A percentile compares a stretch with the other conserved stretches of the same genome.
Evolutionary conservation across 2,797 vertebrate species (phyloP).

Genomic region (Arremon brunneinucha): DNA sequence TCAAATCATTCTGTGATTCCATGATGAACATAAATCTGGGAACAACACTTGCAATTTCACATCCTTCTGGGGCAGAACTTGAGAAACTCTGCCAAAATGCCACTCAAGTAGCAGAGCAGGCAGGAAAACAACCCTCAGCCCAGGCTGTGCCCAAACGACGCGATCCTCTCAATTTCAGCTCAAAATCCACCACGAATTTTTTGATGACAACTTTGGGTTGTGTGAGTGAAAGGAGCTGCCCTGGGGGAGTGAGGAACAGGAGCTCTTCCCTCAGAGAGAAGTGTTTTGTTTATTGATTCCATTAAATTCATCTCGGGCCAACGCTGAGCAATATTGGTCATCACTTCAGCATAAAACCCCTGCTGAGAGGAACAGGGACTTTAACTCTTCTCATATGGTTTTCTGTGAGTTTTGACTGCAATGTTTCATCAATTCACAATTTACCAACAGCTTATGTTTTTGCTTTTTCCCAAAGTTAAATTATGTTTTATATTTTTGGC

Average conservation of each 20-base stretch:
- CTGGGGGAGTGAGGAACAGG: neutral
- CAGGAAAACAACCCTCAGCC: neutral
- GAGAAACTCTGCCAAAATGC: neutral
- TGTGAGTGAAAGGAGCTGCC: neutral
- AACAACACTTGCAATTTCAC: neutral
- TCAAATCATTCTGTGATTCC: neutral
- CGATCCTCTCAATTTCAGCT: neutral
- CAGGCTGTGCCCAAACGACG: neutral
- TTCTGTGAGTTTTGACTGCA: neutral
- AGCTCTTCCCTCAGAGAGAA: neutral
- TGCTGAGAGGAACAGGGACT: neutral
- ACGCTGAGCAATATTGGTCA: neutral
- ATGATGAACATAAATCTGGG: neutral
- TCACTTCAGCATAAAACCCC: neutral
- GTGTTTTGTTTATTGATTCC: neutral
- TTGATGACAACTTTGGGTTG: neutral
- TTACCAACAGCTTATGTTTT: neutral
- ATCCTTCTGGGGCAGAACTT: neutral
- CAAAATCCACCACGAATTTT: neutral
- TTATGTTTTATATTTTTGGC: neutral
- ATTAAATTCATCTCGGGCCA: neutral
- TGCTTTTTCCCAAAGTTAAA: neutral
- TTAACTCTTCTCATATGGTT: neutral
- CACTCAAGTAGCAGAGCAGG: neutral
- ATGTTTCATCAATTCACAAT: neutral